These are phyloP conservation scores for Epirrhoe alternata DNA, from an alignment of 2,888 invertebrate genomes.

Conservation along the genomic window DNA sequence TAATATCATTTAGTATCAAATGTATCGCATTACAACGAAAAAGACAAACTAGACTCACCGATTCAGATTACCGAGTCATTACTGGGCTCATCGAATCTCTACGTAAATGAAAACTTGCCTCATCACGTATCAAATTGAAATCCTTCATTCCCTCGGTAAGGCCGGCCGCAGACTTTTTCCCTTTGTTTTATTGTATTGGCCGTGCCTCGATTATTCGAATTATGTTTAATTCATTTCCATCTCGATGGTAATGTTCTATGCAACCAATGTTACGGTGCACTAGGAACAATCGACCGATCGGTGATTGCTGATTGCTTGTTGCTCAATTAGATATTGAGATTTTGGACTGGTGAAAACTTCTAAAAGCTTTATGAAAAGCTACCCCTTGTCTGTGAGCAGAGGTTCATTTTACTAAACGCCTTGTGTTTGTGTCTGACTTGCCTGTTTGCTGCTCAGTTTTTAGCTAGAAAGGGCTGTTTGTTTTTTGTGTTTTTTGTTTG, in stretches of 20 bases:
- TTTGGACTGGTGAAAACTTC: constrained; percentile 17
- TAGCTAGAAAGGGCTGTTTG: too few species aligned
- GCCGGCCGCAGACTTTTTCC: constrained; percentile 76
- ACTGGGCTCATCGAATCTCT: constrained; percentile 42
- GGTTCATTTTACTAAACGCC: too few species aligned
- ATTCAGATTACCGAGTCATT: constrained; percentile 47
- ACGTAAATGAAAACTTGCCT: constrained; percentile 81
- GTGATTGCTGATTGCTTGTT: constrained; percentile 35
- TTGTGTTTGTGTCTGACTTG: too few species aligned
- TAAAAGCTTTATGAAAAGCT: background rate
- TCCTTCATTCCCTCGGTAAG: constrained; percentile 71
- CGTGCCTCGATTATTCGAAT: constrained; percentile 82
- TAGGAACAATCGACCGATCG: constrained; percentile 49
- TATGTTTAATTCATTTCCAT: constrained; percentile 84
- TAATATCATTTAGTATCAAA: constrained; percentile 38
- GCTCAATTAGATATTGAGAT: constrained; percentile 28
- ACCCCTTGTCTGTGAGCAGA: too few species aligned
- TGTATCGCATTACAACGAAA: constrained; percentile 38
- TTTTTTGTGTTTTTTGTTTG: too few species aligned
- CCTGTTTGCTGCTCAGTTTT: too few species aligned
- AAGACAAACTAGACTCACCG: constrained; percentile 42
- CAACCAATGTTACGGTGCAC: constrained; percentile 50
- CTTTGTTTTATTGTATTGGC: constrained; percentile 81
- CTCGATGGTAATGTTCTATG: constrained; percentile 73
- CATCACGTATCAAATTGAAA: constrained; percentile 86